Conservation (phyloP, 37 sponge, comb jelly and placozoan species). For the Aphrocallistes beatrix region DNA sequence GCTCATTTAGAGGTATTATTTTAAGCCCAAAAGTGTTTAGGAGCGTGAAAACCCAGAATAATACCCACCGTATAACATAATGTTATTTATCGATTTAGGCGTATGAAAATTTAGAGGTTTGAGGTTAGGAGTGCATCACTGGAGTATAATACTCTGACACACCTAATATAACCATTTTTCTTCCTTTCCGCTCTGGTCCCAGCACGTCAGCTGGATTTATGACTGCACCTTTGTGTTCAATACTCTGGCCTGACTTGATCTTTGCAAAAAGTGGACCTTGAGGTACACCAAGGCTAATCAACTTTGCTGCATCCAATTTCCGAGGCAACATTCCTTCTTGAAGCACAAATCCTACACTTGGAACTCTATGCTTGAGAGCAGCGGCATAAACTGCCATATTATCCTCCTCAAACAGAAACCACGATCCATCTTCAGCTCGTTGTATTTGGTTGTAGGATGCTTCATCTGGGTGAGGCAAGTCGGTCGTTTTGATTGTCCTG, state of each 20-base stretch:
- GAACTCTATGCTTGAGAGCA: constrained; percentile 55
- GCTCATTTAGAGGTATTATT: too few relatives aligned
- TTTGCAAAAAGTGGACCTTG: constrained; percentile 74
- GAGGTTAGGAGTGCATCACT: too few relatives aligned
- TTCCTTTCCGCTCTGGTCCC: constrained; percentile 47
- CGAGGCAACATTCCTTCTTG: constrained; percentile 61
- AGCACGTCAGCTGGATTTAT: constrained; percentile 55
- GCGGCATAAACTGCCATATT: constrained; percentile 47
- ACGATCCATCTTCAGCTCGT: neutral
- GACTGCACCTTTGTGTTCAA: constrained; percentile 43
- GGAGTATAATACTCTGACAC: too few relatives aligned
- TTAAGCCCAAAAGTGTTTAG: too few relatives aligned
- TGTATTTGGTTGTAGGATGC: neutral
- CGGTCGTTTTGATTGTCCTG: neutral
- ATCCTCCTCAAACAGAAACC: constrained; percentile 26
- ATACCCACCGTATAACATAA: too few relatives aligned
- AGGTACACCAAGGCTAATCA: constrained; percentile 51
- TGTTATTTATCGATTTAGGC: too few relatives aligned
- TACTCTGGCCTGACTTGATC: constrained; percentile 56
- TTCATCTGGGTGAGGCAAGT: neutral
- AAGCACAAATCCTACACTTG: constrained; percentile 68
- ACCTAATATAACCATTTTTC: constrained; percentile 38
- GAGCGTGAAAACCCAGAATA: too few relatives aligned
- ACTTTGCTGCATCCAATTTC: constrained; percentile 57
- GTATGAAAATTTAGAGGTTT: too few relatives aligned